Conservation (phyloP, 2,113 vertebrate species). For the Willisornis vidua region DNA sequence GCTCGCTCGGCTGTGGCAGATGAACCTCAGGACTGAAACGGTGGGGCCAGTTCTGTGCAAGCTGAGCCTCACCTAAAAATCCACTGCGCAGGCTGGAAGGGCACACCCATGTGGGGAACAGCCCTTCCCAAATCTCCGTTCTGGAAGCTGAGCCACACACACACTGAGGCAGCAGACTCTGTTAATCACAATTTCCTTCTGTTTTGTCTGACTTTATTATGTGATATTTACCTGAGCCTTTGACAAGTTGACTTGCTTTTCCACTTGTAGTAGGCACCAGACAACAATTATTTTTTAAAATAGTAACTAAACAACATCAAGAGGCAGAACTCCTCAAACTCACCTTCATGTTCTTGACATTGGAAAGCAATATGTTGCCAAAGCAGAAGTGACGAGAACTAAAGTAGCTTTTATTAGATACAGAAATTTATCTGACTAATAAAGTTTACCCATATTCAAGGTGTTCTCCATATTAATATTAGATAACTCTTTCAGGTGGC, state of each 20-base stretch:
- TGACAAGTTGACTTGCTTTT: background rate
- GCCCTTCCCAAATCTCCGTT: no score
- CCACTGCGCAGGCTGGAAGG: no score
- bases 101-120: no score
- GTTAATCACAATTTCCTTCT: background rate
- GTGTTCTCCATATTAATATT: background rate
- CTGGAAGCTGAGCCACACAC: no score
- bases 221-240: background rate
- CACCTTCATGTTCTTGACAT: background rate
- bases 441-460: background rate
- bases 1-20: no score
- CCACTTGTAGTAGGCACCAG: background rate
- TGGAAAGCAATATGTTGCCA: background rate
- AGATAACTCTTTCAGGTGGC: background rate
- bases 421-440: background rate
- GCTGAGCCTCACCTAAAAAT: no score
- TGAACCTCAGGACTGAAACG: no score
- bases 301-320: background rate
- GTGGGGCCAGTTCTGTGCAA: no score
- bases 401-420: background rate
- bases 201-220: background rate
- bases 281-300: background rate
- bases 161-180: background rate
- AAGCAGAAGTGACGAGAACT: background rate
- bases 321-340: background rate